These are phyloP conservation scores for Enteromius thamalakanensis DNA, from an alignment of 2,797 vertebrate species.

Conservation along the genomic window DNA sequence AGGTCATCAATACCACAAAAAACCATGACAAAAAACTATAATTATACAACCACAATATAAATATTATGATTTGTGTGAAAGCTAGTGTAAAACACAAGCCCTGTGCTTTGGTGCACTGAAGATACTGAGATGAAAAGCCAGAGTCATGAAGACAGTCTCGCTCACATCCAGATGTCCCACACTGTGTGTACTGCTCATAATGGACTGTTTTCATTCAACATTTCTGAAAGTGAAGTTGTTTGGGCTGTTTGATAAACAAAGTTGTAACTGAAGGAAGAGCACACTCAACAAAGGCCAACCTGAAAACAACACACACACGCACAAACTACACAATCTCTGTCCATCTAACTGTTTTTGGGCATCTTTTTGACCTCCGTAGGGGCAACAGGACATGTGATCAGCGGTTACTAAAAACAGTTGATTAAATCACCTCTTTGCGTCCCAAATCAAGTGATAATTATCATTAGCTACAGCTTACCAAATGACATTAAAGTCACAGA, in stretches of 20 bases:
- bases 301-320: conserved; percentile 22
- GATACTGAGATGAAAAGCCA: conserved; percentile 57
- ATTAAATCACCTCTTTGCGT: not conserved
- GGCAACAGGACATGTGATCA: not conserved
- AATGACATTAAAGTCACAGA: not conserved
- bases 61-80: conserved; percentile 64
- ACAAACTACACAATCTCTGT: not conserved
- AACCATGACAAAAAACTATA: conserved; percentile 61
- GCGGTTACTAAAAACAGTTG: not conserved
- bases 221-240: conserved; percentile 65
- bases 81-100: conserved; percentile 63
- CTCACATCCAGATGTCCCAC: conserved; percentile 64
- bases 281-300: conserved; percentile 52
- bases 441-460: not conserved
- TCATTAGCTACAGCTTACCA: not conserved
- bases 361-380: not conserved
- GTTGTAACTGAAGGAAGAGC: conserved; percentile 55
- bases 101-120: conserved; percentile 51
- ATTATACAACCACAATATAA: conserved; percentile 65
- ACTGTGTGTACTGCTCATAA: conserved; percentile 61
- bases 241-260: conserved; percentile 67
- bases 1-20: conserved; percentile 55
- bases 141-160: conserved; percentile 59
- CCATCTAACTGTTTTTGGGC: not conserved
- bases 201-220: conserved; percentile 62